A percentile compares a stretch with the other conserved stretches of the same genome.
phyloP scores from a whole-genome alignment of 2,797 vertebrate genomes.

The Scleropages formosus region DNA sequence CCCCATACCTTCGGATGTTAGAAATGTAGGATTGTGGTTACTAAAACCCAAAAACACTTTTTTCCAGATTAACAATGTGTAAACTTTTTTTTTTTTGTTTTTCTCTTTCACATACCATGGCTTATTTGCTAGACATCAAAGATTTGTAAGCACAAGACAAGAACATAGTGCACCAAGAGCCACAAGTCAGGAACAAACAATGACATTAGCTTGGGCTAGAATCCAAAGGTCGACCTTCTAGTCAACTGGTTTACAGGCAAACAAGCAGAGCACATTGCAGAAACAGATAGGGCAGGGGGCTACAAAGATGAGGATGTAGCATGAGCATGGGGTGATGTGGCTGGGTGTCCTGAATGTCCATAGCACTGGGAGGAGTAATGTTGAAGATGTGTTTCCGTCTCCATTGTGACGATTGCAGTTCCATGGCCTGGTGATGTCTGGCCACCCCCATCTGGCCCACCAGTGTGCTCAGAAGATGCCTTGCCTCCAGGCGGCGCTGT shows the following conservation, averaged over 20 bases:
- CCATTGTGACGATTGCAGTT: slow-evolving; percentile 62
- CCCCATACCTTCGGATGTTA: neutral
- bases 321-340: slow-evolving; percentile 1
- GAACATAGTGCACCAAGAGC: slow-evolving; percentile 3
- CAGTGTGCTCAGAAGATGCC: slow-evolving; percentile 84
- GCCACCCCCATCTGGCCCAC: slow-evolving; percentile 71
- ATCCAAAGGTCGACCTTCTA: slow-evolving; percentile 12
- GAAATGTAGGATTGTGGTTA: neutral
- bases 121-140: slow-evolving; percentile 21
- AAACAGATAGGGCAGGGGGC: neutral
- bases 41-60: slow-evolving; percentile 3
- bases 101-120: neutral
- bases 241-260: slow-evolving; percentile 23
- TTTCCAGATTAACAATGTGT: slow-evolving; percentile 30
- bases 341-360: slow-evolving; percentile 8
- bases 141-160: slow-evolving; percentile 39
- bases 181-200: slow-evolving; percentile 18
- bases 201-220: neutral
- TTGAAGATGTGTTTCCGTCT: slow-evolving; percentile 18
- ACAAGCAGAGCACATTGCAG: slow-evolving; percentile 29
- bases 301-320: neutral
- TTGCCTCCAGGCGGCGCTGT: slow-evolving; percentile 84
- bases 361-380: neutral
- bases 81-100: slow-evolving; percentile 26
- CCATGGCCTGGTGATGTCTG: slow-evolving; percentile 76